Conservation (phyloP, 2,113 vertebrate genomes). For the Phodopus roborovskii region DNA sequence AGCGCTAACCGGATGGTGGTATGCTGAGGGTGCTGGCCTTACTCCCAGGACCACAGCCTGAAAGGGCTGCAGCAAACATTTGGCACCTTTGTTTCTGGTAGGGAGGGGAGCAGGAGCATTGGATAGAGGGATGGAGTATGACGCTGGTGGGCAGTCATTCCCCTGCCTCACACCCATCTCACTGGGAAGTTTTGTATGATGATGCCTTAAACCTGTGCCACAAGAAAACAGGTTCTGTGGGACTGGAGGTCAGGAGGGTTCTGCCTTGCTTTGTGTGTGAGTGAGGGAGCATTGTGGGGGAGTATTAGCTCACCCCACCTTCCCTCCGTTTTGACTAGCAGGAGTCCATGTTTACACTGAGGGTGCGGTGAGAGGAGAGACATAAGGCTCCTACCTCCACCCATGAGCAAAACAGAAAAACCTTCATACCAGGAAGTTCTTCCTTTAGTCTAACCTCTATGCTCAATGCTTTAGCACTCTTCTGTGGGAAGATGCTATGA, state of each 20-base stretch:
- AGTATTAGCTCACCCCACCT: conserved; percentile 61
- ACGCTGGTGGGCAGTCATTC: background rate
- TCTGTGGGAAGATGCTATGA: background rate
- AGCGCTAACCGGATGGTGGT: background rate
- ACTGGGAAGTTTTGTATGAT: background rate
- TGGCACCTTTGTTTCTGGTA: background rate
- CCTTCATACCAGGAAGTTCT: conserved; percentile 55
- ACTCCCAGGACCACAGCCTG: background rate
- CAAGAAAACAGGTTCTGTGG: conserved; percentile 71
- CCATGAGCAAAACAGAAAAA: conserved; percentile 48
- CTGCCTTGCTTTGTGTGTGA: conserved; percentile 3
- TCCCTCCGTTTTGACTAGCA: conserved; percentile 66
- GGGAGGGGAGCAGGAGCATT: background rate
- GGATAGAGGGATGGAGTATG: background rate
- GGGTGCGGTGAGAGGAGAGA: conserved; percentile 70
- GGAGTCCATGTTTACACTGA: conserved; percentile 75
- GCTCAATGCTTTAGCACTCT: background rate
- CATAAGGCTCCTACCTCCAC: conserved; percentile 63
- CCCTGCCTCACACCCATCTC: background rate
- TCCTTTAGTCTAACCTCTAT: background rate
- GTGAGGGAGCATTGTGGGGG: background rate
- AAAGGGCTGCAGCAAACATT: background rate
- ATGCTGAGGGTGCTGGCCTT: background rate
- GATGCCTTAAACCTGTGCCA: background rate
- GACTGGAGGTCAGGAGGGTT: conserved; percentile 54